Base-by-base conservation (phyloP, 2,797 vertebrate species). In the Phataginus tetradactyla region DNA sequence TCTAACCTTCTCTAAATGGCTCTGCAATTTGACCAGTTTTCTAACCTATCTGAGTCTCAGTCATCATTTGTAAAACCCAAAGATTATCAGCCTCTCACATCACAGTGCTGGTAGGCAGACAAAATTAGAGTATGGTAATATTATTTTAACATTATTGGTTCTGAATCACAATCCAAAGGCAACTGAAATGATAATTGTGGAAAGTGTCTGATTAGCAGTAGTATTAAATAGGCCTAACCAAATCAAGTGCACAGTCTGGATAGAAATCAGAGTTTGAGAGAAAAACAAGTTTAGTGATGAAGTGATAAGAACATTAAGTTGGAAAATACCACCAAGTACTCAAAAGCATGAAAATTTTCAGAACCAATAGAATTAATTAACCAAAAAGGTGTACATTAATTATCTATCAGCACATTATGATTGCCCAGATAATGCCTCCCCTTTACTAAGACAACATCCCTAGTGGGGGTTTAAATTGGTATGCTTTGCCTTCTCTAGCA, bases 301-400 rank as follows among this genome's bases (percentile, higher is more conserved):
- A 88, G 18, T n/a, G 53, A 68, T 72, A 37, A 77, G 53, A 66
- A 94, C 86, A 49, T 45, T 45, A 69, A 91, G 55, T 18, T 87
- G 42, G 23, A 95, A 96, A 72, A 61, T 45, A 27, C 27, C 18
- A 53, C n/a, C 80, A 32, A 92, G n/a, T 63, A 27, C 37, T 69
- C 29, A 66, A 88, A 96, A n/a, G 15, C 45, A 68, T 20, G 32
- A 14, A 72, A 29, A 69, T 57, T 68, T 91, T 93, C 45, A 89
- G 51, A 89, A 95, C 83, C 34, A 85, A n/a, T 86, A 74, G 4
- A 29, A 85, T 78, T 85, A 61, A 83, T 94, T 83, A 93, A 75
- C 51, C 3, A 92, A 83, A 96, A 86, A 53, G 2, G 6, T 39
- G 0, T 27, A 49, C 27, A 71, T 66, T 66, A 93, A 79, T 81